Evolutionary conservation across 2,888 invertebrate species (phyloP).

Genomic region (Drosophila niveifrons): DNA sequence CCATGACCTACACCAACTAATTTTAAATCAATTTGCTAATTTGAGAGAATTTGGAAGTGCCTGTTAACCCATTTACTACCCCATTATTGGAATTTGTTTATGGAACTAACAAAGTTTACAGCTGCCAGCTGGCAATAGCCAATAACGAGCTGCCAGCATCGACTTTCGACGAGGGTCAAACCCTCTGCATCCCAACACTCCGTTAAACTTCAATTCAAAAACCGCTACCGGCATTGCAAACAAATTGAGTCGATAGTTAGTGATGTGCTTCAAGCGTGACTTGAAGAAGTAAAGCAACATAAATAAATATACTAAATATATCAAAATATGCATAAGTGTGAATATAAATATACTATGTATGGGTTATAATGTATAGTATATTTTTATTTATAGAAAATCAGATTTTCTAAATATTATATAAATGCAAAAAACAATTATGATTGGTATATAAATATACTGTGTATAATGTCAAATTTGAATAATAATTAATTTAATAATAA

Average conservation of each 20-base stretch:
- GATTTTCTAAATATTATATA: too few relatives aligned
- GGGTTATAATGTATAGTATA: too few relatives aligned
- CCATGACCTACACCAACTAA: constrained; percentile 12
- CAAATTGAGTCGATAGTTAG: background rate
- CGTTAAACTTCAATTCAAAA: constrained; percentile 18
- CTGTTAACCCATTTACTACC: background rate
- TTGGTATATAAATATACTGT: too few relatives aligned
- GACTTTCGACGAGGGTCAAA: background rate
- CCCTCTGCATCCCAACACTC: background rate
- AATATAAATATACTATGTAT: too few relatives aligned
- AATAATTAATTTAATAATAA: too few relatives aligned
- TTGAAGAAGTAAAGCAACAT: background rate
- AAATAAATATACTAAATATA: background rate
- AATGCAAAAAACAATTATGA: too few relatives aligned
- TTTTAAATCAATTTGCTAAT: background rate
- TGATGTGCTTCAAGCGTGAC: background rate
- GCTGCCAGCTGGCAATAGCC: constrained; percentile 23
- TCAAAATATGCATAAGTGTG: too few relatives aligned
- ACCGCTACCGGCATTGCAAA: background rate
- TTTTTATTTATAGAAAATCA: too few relatives aligned
- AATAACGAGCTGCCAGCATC: background rate
- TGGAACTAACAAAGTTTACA: constrained; percentile 31
- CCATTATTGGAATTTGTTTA: background rate
- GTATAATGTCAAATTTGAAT: too few relatives aligned
- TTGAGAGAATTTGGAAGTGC: background rate